Evolutionary conservation across 2,113 vertebrate species (phyloP), one percentile per base, ranked within the genome.

Genomic region (Odontesthes bonariensis): DNA sequence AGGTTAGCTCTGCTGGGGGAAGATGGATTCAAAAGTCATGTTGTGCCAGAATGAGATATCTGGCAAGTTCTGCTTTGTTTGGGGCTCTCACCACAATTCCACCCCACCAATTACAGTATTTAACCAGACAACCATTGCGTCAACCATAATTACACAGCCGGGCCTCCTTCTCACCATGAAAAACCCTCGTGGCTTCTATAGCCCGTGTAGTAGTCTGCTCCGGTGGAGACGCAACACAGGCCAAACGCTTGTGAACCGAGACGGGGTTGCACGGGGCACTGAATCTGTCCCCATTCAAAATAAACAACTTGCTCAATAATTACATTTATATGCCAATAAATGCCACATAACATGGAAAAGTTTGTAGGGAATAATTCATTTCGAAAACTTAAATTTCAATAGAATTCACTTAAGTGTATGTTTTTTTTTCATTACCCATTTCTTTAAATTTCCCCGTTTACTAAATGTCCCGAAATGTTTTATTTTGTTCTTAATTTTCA

Each of bases 141-240:
- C 82, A 79, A 89, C 86, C 90, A 90, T 90, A 93, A 92, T 92
- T 86, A 88, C 82, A 81, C 51, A 60, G 72, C 63, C 67, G 51
- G 54, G 47, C 49, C 62, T 69, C 51, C 51, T 71, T 70, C 77
- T 85, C 88, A 78, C 91, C 78, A 83, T 69, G 68, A 89, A 86
- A n/a, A 82, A 81, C 61, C 86, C 5, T 23, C 58, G 69, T 74
- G 70, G 40, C 79, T 61, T 71, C 14, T 3, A n/a, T n/a, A 68
- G 76, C 70, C 60, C 0, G 27, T 14, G 4, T n/a, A 67, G 74
- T 19, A 53, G 54, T 70, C 64, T 74, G 75, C 60, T 51, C 33
- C 64, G 53, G 53, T 44, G 32, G 44, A n/a, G 44, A 52, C 51
- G 44, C 9, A 13, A 67, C 33, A 62, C 47, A 31, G 67, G 13